These are phyloP conservation scores for Benitochromis conjunctus DNA, from an alignment of 2,113 vertebrate species.

Conservation along the genomic window DNA sequence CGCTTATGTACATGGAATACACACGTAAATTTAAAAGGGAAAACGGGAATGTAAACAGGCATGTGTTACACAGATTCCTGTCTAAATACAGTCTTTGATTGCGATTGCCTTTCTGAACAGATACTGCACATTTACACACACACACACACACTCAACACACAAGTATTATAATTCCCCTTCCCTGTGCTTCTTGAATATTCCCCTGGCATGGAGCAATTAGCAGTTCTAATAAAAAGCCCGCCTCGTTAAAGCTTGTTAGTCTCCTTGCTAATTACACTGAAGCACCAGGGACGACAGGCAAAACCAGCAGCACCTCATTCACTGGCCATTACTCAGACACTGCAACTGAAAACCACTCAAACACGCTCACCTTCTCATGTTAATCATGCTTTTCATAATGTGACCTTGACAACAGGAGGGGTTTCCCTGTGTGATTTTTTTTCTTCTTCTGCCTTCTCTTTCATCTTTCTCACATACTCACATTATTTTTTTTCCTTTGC, in stretches of 20 bases:
- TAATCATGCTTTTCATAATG: conserved; percentile 39
- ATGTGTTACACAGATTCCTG: not conserved
- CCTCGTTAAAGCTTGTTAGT: conserved; percentile 48
- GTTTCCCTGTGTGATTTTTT: not conserved
- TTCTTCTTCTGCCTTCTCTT: not conserved
- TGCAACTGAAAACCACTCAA: not conserved
- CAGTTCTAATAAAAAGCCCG: conserved; percentile 55
- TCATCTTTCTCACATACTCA: not conserved
- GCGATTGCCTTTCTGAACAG: not conserved
- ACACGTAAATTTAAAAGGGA: not conserved
- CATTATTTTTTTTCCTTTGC: not conserved
- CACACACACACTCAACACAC: not conserved
- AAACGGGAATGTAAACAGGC: not conserved
- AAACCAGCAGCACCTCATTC: conserved; percentile 15
- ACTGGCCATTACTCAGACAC: conserved; percentile 17
- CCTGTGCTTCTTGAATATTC: not conserved
- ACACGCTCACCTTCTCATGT: conserved; percentile 21
- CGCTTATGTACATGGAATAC: not conserved
- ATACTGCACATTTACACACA: not conserved
- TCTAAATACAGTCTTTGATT: not conserved
- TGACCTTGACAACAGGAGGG: conserved; percentile 12
- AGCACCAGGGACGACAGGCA: conserved; percentile 31
- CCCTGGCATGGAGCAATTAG: conserved; percentile 41
- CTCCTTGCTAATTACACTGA: conserved; percentile 51
- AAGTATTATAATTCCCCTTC: not conserved